These are phyloP conservation scores for Prolemur simus DNA, from an alignment of 2,113 vertebrate genomes.

Conservation along the genomic window DNA sequence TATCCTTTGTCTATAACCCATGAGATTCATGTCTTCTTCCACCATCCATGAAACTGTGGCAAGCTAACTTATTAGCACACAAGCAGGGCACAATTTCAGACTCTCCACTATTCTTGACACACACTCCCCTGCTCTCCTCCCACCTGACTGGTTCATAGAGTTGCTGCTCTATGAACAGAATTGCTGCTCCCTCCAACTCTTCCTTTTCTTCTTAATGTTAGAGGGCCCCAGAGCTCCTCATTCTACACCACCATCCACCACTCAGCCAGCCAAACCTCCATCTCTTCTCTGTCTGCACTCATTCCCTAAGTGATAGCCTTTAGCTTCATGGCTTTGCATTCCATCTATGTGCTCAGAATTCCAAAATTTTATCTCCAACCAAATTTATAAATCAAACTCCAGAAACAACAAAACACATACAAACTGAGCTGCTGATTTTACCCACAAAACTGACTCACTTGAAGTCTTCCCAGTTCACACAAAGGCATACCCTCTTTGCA, in stretches of 20 bases:
- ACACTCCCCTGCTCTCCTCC: neutral
- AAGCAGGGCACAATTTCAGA: neutral
- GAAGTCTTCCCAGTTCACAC: neutral
- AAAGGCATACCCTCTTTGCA: neutral
- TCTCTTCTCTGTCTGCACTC: neutral
- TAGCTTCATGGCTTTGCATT: neutral
- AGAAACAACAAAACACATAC: neutral
- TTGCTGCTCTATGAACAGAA: too few species aligned
- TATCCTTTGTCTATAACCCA: neutral
- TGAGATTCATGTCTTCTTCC: neutral
- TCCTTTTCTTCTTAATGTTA: neutral
- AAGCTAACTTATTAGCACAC: neutral
- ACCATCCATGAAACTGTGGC: neutral
- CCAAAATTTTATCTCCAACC: neutral
- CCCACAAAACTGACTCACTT: neutral
- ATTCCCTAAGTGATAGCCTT: neutral
- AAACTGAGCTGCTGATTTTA: too few species aligned
- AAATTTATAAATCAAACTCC: neutral
- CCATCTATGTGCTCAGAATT: neutral
- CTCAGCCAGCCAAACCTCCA: accelerated
- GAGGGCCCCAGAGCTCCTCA: neutral
- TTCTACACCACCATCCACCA: too few species aligned
- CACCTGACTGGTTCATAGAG: too few species aligned
- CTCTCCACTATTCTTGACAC: too few species aligned
- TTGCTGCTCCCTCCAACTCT: neutral